phyloP scores from a whole-genome alignment of 2,113 vertebrate genomes.

The Chelonoidis abingdonii region DNA sequence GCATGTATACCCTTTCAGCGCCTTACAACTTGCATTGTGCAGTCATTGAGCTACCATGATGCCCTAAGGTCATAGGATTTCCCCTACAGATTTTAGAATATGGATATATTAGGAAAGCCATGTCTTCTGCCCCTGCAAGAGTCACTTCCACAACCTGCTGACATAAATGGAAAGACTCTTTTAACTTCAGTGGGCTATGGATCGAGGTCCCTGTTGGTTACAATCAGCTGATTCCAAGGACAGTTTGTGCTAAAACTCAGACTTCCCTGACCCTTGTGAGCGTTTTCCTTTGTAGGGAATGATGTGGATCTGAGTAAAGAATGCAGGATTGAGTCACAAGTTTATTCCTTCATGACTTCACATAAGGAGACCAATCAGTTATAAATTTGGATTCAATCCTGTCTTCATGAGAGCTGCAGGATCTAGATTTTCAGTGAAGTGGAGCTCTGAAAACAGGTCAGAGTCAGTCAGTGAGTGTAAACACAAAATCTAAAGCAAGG shows the following conservation, averaged over 20 bases:
- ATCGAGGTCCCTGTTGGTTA: background rate
- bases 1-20: background rate
- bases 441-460: slow-evolving; percentile 5
- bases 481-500: slow-evolving; percentile 16
- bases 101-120: background rate
- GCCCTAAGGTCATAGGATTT: background rate
- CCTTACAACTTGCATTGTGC: background rate
- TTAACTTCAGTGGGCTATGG: background rate
- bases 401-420: fast-evolving
- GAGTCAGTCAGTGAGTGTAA: background rate
- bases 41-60: background rate
- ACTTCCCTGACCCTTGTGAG: background rate
- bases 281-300: background rate
- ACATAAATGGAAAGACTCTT: background rate
- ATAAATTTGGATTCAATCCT: background rate
- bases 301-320: background rate
- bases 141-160: fast-evolving
- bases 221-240: background rate
- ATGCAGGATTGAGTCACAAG: background rate
- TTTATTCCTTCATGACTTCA: background rate
- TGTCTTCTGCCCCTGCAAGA: background rate
- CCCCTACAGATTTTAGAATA: background rate
- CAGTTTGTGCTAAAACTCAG: background rate
- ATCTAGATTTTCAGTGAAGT: background rate
- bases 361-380: background rate